Conservation (phyloP, 2,888 invertebrate genomes). For the Eudasyphora cyanicolor region DNA sequence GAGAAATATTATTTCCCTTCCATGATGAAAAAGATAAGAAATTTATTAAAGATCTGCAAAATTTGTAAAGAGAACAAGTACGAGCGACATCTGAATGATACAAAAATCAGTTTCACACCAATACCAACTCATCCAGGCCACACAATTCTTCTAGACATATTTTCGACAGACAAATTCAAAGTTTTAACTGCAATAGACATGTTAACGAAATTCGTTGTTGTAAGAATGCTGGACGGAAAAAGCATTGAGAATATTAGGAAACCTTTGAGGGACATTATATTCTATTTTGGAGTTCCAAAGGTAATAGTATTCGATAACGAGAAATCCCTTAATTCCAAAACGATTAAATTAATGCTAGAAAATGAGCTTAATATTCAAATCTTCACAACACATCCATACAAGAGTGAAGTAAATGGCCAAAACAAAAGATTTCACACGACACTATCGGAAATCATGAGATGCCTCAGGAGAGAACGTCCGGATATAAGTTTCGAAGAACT, state of each 20-base stretch:
- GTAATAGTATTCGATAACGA: neutral
- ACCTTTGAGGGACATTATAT: neutral
- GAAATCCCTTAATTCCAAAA: neutral
- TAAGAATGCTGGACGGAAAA: neutral
- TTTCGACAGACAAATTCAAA: neutral
- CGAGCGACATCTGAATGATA: constrained; percentile 17
- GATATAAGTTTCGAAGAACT: neutral
- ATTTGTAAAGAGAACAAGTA: constrained; percentile 27
- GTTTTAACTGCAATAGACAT: neutral
- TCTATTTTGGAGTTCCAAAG: neutral
- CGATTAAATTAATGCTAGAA: neutral
- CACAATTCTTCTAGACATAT: constrained; percentile 16
- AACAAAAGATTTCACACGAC: constrained; percentile 41
- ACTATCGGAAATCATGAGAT: constrained; percentile 38
- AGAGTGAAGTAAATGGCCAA: constrained; percentile 29
- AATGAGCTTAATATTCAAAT: constrained; percentile 23
- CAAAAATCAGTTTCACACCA: neutral
- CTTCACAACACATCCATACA: constrained; percentile 38
- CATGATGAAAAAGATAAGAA: constrained; percentile 31
- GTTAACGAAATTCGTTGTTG: neutral
- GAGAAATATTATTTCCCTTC: constrained; percentile 19
- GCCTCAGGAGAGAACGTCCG: neutral
- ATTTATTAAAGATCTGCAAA: neutral
- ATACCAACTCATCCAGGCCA: neutral
- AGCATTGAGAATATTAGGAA: no score